These are phyloP conservation scores for Choloepus hoffmanni DNA, from an alignment of 2,113 vertebrate genomes.

Conservation along the genomic window DNA sequence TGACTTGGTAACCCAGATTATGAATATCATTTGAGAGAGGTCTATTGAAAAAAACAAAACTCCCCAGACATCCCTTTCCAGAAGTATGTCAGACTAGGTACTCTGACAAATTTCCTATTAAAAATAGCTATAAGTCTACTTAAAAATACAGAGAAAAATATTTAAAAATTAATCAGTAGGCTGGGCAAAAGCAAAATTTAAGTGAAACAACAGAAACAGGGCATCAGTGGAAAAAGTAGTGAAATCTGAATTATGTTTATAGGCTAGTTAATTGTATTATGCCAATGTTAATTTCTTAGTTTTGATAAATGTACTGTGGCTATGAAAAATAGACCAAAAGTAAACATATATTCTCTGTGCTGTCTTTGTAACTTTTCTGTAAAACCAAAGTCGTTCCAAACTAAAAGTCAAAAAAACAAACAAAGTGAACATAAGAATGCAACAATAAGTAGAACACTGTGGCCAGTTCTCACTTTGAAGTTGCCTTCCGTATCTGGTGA, in stretches of 20 bases:
- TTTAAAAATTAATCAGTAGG: background rate
- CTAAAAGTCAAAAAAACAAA: background rate
- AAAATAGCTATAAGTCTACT: background rate
- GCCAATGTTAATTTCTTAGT: background rate
- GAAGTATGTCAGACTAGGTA: background rate
- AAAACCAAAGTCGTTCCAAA: slow-evolving; percentile 33
- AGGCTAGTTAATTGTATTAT: background rate
- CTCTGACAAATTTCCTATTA: background rate
- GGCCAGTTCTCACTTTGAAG: background rate
- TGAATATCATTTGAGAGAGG: background rate
- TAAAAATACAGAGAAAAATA: background rate
- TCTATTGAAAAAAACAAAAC: background rate
- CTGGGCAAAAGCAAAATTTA: slow-evolving; percentile 23
- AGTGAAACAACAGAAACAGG: background rate
- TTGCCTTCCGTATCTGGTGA: background rate
- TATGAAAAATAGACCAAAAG: background rate
- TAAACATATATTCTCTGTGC: background rate
- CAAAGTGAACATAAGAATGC: background rate
- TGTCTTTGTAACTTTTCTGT: background rate
- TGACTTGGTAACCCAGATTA: background rate
- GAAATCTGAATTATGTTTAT: background rate
- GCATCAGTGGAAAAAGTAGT: background rate
- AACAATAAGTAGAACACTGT: background rate
- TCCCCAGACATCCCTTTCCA: slow-evolving; percentile 2
- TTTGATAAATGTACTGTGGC: background rate